phyloP scores from a whole-genome alignment of 2,888 invertebrate genomes.

The Thera obeliscata region DNA sequence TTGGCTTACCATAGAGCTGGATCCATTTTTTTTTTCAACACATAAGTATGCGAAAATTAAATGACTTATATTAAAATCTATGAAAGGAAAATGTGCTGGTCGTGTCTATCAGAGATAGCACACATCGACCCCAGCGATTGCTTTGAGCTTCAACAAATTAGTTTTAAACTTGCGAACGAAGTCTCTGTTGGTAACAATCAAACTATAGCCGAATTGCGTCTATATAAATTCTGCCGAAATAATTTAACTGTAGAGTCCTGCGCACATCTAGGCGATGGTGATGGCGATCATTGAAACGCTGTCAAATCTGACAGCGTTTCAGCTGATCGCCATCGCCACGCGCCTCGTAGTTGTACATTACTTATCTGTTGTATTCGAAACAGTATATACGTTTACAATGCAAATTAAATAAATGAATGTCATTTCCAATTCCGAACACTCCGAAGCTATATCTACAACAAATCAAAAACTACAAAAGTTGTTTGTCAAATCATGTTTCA shows the following conservation, averaged over 20 bases:
- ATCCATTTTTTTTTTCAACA: background rate
- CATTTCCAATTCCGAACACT: conserved; percentile 32
- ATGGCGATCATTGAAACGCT: too few species aligned
- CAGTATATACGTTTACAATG: background rate
- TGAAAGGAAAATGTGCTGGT: conserved; percentile 53
- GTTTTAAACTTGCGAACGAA: conserved; percentile 69
- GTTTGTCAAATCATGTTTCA: conserved; percentile 38
- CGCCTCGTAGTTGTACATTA: too few species aligned
- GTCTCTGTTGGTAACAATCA: conserved; percentile 42
- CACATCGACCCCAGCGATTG: conserved; percentile 67
- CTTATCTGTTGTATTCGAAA: background rate
- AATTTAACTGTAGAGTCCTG: background rate
- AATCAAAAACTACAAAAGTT: conserved; percentile 25
- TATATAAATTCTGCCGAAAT: background rate
- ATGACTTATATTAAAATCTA: conserved; percentile 54
- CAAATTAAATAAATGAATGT: conserved; percentile 22
- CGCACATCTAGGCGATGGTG: too few species aligned
- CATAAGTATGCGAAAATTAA: conserved; percentile 24
- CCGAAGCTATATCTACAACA: conserved; percentile 21
- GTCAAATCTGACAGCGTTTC: too few species aligned
- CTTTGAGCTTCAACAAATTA: conserved; percentile 80
- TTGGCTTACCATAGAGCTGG: conserved; percentile 5
- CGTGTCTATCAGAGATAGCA: conserved; percentile 58
- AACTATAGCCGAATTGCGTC: conserved; percentile 12
- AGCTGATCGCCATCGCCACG: too few species aligned